Conservation (phyloP, 2,113 vertebrate genomes). For the Gobio gobio region DNA sequence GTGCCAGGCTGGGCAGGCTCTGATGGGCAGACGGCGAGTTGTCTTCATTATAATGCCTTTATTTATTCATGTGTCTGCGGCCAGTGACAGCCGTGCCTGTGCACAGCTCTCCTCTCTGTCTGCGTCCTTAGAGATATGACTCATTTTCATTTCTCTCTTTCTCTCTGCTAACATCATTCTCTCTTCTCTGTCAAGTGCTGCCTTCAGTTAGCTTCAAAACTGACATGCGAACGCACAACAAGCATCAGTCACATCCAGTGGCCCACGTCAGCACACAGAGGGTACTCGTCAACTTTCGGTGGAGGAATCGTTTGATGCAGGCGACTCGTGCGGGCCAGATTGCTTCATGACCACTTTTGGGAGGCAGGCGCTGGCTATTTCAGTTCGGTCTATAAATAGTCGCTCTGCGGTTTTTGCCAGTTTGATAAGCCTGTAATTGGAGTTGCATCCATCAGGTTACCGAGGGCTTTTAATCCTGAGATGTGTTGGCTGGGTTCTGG, state of each 20-base stretch:
- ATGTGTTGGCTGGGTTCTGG: slow-evolving; percentile 39
- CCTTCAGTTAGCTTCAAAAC: slow-evolving; percentile 55
- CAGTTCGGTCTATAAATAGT: slow-evolving; percentile 55
- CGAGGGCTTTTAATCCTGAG: slow-evolving; percentile 55
- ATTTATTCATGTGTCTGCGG: slow-evolving; percentile 62
- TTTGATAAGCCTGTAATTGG: slow-evolving; percentile 60
- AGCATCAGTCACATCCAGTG: slow-evolving; percentile 57
- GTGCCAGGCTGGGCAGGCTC: slow-evolving; percentile 59
- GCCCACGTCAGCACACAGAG: slow-evolving; percentile 46
- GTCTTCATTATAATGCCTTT: slow-evolving; percentile 64
- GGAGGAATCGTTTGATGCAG: slow-evolving; percentile 37
- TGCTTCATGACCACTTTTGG: slow-evolving; percentile 53
- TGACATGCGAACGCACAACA: slow-evolving; percentile 39
- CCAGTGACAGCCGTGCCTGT: slow-evolving; percentile 57
- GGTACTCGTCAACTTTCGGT: slow-evolving; percentile 42
- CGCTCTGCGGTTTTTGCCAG: slow-evolving; percentile 53
- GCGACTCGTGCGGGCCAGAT: slow-evolving; percentile 44
- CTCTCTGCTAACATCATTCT: slow-evolving; percentile 38
- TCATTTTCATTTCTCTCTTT: slow-evolving; percentile 58
- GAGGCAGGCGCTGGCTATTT: slow-evolving; percentile 49
- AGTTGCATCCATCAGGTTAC: slow-evolving; percentile 58
- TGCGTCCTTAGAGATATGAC: slow-evolving; percentile 59
- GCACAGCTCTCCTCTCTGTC: slow-evolving; percentile 55
- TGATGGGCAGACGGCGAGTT: slow-evolving; percentile 62
- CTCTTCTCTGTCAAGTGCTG: slow-evolving; percentile 56